Conservation (phyloP, 1,140 invertebrate genomes). For the Homalodisca vitripennis region DNA sequence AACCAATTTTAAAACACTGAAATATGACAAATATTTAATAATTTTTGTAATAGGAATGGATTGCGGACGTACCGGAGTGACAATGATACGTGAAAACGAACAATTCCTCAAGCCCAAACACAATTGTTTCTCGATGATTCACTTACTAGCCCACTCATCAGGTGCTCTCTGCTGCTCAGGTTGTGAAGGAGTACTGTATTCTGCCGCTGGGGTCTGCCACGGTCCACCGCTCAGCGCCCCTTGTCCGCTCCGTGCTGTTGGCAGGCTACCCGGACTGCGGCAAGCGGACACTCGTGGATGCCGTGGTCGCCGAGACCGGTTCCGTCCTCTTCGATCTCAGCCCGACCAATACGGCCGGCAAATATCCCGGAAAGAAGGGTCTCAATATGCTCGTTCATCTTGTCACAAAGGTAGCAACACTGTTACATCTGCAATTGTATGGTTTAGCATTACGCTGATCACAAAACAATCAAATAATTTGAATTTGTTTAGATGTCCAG, state of each 20-base stretch:
- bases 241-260: constrained; percentile 60
- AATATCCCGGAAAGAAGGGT: constrained; percentile 56
- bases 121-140: too few species aligned
- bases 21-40: too few species aligned
- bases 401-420: constrained; percentile 57
- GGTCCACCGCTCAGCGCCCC: constrained; percentile 55
- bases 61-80: too few species aligned
- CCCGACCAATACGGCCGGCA: constrained; percentile 52
- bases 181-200: constrained; percentile 63
- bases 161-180: too few species aligned
- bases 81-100: too few species aligned
- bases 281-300: constrained; percentile 59
- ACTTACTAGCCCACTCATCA: too few species aligned
- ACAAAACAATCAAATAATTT: background rate
- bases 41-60: too few species aligned
- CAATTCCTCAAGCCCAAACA: too few species aligned
- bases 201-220: constrained; percentile 59
- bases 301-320: constrained; percentile 58
- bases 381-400: constrained; percentile 61
- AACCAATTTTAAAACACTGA: too few species aligned
- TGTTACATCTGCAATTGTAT: background rate
- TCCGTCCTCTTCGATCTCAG: constrained; percentile 64
- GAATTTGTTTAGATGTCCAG: constrained; percentile 37
- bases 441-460: background rate
- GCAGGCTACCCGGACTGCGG: constrained; percentile 56